Evolutionary conservation across 2,888 invertebrate species (phyloP), one percentile per base, ranked within the genome.

Genomic region (Calliopum simillimum): DNA sequence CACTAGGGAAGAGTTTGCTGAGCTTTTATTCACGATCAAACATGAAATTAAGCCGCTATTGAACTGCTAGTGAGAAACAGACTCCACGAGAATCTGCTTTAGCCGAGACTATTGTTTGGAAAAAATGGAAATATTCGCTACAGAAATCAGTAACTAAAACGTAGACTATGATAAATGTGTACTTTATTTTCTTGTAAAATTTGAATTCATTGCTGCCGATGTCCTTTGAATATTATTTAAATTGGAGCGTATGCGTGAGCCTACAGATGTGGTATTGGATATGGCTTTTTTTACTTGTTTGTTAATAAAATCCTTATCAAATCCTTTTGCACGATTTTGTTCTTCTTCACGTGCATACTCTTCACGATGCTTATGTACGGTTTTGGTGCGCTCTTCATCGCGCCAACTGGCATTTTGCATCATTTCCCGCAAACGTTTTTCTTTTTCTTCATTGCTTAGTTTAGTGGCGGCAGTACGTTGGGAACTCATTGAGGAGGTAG

Each of bases 141-240:
- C 72, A 71, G 67, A 53, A 69, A 69, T 53, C 44, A 47, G 19
- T 44, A 21, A 25, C 23, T 68, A 66, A 69, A 53, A 44, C 14
- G 4, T 19, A 49, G 12, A 19, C 49, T 63, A 14, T 12, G 59
- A 43, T 1, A n/a, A n/a, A n/a, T 12, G 4, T 8, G 8, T 14
- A 49, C 11, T 63, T 78, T 78, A 92, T 81, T 92, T 88, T 73
- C 89, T 88, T 0, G 94, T 94, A 87, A 97, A 97, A 86, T 96
- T 92, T 72, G 90, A 89, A 78, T 95, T 92, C 94, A 97, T 95
- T 63, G 94, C 91, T 25, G 89, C 87, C 21, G 89, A 89, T 4
- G 93, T 92, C 70, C 96, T 89, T 84, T 98, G 97, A 75, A 97
- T 94, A 79, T 95, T 94, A 84, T 97, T 94, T 55, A 94, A 90